Evolutionary conservation across 2,113 vertebrate genomes (phyloP).

Genomic region (Bufo gargarizans): DNA sequence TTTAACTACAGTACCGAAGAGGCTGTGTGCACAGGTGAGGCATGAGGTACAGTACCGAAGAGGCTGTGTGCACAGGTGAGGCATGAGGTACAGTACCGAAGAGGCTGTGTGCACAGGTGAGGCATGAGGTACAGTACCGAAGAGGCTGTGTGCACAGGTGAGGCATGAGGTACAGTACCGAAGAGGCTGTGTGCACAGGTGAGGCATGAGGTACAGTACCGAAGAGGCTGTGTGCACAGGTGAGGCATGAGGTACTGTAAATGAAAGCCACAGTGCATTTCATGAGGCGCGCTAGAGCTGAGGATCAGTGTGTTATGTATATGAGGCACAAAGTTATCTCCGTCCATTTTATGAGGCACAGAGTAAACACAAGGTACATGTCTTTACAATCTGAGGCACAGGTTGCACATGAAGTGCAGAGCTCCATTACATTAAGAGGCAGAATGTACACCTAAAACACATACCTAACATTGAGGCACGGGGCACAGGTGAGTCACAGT

Average conservation of each 20-base stretch:
- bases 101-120: not conserved
- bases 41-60: not conserved
- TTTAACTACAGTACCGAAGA: too few species aligned
- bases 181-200: not conserved
- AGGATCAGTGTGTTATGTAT: too few species aligned
- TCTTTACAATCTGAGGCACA: too few species aligned
- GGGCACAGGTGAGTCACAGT: not conserved
- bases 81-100: not conserved
- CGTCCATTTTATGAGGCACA: too few species aligned
- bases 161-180: not conserved
- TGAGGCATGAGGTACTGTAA: not conserved
- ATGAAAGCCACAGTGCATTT: not conserved
- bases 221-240: too few species aligned
- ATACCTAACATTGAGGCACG: too few species aligned
- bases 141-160: not conserved
- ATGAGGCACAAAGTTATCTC: too few species aligned
- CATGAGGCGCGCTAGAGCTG: too few species aligned
- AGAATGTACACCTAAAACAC: too few species aligned
- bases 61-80: not conserved
- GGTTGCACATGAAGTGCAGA: too few species aligned
- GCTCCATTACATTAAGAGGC: too few species aligned
- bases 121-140: not conserved
- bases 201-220: not conserved
- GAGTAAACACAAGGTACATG: too few species aligned
- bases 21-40: not conserved